Evolutionary conservation across 1,140 invertebrate species (phyloP), one percentile per base, ranked within the genome.

Genomic region (Trichonephila clavata): DNA sequence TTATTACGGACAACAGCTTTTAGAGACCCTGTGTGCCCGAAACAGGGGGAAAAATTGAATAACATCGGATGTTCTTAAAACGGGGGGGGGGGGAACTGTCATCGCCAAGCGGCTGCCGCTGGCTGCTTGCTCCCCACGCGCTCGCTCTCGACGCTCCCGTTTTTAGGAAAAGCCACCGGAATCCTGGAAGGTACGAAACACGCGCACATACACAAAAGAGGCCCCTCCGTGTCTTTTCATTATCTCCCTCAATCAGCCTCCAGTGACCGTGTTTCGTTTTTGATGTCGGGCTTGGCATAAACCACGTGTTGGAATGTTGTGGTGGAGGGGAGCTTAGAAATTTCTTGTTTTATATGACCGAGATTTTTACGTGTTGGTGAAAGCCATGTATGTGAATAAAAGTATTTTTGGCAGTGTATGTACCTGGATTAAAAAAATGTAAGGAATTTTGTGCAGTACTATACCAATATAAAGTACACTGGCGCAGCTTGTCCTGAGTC

Each of bases 1-100:
- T 93, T 93, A 93, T 93, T 92, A 84, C 92, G 59, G 92, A 93
- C 92, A 93, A 93, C 92, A 93, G 92, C 84, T 93, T 93, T 93
- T 88, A 80, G 84, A 43, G 57, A 39, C 43, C 91, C 63, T 60
- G 27, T 59, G 57, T 91, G 90, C 32, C 20, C 18, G 77, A 39
- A 59, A 43, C 81, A 84, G 68, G 92, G 92, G 84, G 92, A 88
- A 88, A 93, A 93, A 93, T 93, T 93, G 92, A 93, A 93, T 93
- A 88, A 87, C 92, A 93, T 93, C 92, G 50, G 84, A 81, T 93
- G 92, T 93, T 93, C 92, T 93, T 93, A 93, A 93, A 93, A 93
- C 24, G 20, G 57, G 86, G 71, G 71, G 71, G 14, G 24, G 27
- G 68, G 84, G 65, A 93, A 87, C 92, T 93, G 92, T 93, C 92